Percentiles rank a stretch among this genome's conserved stretches.
phyloP scores from a whole-genome alignment of 2,888 invertebrate genomes.

The Mythimna impura region DNA sequence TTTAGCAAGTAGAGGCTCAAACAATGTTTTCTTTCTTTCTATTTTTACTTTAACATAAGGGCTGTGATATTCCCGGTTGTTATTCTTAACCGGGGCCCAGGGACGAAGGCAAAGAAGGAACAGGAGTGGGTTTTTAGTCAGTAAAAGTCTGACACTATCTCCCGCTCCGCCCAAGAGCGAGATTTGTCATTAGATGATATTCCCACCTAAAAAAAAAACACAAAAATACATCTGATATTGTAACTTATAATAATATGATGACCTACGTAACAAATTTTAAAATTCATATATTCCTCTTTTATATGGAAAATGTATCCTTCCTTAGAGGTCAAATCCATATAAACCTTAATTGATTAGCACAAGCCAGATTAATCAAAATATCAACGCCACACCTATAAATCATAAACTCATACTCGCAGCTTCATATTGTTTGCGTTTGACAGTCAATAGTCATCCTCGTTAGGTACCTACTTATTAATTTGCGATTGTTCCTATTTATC shows the following conservation, averaged over 20 bases:
- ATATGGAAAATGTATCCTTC: conserved; percentile 39
- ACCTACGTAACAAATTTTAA: neutral
- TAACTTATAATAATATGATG: no score
- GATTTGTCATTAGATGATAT: no score
- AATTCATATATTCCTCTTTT: conserved; percentile 1
- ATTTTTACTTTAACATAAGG: neutral
- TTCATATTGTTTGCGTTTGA: conserved; percentile 33
- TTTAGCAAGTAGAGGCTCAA: no score
- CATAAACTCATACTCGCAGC: conserved; percentile 11
- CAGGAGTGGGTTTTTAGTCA: no score
- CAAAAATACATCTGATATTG: neutral
- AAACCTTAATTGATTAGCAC: conserved; percentile 32
- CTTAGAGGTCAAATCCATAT: conserved; percentile 35
- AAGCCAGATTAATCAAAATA: conserved; percentile 39
- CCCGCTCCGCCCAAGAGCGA: no score
- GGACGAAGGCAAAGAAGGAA: no score
- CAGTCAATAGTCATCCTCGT: conserved; percentile 35
- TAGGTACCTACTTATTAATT: conserved; percentile 51
- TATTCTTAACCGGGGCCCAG: neutral
- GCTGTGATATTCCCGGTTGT: neutral
- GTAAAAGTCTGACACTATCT: no score
- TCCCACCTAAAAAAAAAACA: no score
- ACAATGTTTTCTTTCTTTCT: neutral
- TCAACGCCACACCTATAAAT: conserved; percentile 37
- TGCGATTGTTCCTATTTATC: conserved; percentile 61